Evolutionary conservation across 2,888 invertebrate genomes (phyloP).

Genomic region (Pristionchus mayeri): DNA sequence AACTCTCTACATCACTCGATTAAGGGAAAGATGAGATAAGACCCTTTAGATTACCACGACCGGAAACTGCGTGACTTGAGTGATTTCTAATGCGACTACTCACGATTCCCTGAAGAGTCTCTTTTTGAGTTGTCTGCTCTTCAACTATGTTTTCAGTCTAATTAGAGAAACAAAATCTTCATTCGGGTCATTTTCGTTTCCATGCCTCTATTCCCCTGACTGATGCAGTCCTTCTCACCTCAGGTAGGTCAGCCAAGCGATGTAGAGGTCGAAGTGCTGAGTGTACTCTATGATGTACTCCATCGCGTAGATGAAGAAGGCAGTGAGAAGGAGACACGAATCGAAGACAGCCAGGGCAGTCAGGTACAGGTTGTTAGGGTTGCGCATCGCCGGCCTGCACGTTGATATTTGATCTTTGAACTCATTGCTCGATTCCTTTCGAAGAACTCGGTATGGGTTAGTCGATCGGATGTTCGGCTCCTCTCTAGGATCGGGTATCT

Average conservation of each 20-base stretch:
- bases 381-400: constrained; percentile 90
- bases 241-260: constrained; percentile 72
- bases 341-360: constrained; percentile 94
- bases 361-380: constrained; percentile 93
- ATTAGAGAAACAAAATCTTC: too few species aligned
- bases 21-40: too few species aligned
- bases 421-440: background rate
- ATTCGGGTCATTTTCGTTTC: too few species aligned
- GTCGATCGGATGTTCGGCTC: background rate
- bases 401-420: background rate
- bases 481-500: constrained; percentile 2
- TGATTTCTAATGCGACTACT: too few species aligned
- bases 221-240: constrained; percentile 54
- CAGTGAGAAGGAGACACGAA: constrained; percentile 88
- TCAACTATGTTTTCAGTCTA: too few species aligned
- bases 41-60: too few species aligned
- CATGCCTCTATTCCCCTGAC: too few species aligned
- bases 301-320: constrained; percentile 88
- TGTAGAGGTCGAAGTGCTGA: constrained; percentile 82
- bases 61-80: too few species aligned
- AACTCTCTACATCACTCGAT: too few species aligned
- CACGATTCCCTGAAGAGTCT: too few species aligned
- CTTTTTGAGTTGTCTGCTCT: too few species aligned
- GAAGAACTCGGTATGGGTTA: background rate
- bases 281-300: constrained; percentile 89